Evolutionary conservation across 2,797 vertebrate species (phyloP), one percentile per base, ranked within the genome.

Genomic region (Amphiprion clarkii): DNA sequence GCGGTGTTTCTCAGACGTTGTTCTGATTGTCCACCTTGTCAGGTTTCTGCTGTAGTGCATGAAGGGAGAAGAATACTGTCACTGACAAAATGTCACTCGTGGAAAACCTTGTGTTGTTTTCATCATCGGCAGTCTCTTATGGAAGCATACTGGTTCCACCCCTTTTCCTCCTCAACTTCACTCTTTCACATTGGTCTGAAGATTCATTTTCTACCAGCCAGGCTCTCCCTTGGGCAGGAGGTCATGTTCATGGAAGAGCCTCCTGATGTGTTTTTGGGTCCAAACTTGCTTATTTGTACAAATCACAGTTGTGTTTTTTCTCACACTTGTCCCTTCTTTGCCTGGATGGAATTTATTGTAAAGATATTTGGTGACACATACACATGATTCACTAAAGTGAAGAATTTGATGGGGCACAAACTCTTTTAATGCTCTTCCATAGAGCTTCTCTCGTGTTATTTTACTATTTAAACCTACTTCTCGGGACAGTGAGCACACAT

Each of bases 181-280:
- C 44, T 6, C 63, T 49, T 55, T 39, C 71, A 27, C 78, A 71
- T 83, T n/a, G n/a, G n/a, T 64, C 54, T 48, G 14, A 33, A 13
- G 58, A 52, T 52, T 76, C 9, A 51, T 78, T 76, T 58, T 16
- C 25, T 31, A 3, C 23, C 31, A 11, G 42, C 33, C 14, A 11
- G 36, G 6, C 27, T 27, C 40, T 29, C 67, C 57, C 14, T 3
- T 0, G 16, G 19, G 56, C 39, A 21, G 51, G 16, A 31, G 67
- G 48, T 16, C 7, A 42, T 23, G 58, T 42, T 52, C 5, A 40
- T 11, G 21, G 17, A 11, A 9, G 40, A 56, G 29, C 19, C n/a
- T 2, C 7, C 6, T n/a, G 48, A 29, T 19, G 48, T 46, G 40
- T 21, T 4, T 27, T 40, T 53, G 2, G 48, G 36, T 39, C 10